Evolutionary conservation across 2,113 vertebrate species (phyloP).

Genomic region (Elgaria multicarinata): DNA sequence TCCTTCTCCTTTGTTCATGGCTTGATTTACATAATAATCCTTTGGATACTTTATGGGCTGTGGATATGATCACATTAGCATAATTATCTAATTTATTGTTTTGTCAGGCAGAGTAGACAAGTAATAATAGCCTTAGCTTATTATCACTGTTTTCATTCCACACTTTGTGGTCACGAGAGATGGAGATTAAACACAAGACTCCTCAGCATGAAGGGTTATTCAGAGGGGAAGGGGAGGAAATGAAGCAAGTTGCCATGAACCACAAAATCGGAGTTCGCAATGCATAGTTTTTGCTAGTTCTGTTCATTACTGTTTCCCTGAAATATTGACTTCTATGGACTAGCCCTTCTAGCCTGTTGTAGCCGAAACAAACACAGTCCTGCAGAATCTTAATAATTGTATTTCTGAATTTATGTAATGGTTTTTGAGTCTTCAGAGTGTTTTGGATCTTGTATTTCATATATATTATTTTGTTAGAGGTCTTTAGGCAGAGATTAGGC

Average conservation of each 20-base stretch:
- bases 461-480: too few relatives aligned
- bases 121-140: constrained; percentile 47
- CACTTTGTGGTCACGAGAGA: constrained; percentile 49
- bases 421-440: background rate
- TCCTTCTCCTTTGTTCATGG: constrained; percentile 28
- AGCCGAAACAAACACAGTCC: background rate
- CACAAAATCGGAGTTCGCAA: background rate
- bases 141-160: constrained; percentile 40
- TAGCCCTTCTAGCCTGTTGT: too few relatives aligned
- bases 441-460: background rate
- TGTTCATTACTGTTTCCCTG: background rate
- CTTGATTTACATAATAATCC: constrained; percentile 67
- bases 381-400: background rate
- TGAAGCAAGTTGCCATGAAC: background rate
- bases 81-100: constrained; percentile 66
- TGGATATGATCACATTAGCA: constrained; percentile 64
- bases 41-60: constrained; percentile 40
- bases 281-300: background rate
- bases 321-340: too few relatives aligned
- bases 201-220: constrained; percentile 13
- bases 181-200: constrained; percentile 36
- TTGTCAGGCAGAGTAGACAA: constrained; percentile 57
- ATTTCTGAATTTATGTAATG: background rate
- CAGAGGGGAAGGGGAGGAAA: background rate
- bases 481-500: too few relatives aligned